Evolutionary conservation across 1,140 invertebrate species (phyloP), one percentile per base, ranked within the genome.

Genomic region (Radopholus similis): DNA sequence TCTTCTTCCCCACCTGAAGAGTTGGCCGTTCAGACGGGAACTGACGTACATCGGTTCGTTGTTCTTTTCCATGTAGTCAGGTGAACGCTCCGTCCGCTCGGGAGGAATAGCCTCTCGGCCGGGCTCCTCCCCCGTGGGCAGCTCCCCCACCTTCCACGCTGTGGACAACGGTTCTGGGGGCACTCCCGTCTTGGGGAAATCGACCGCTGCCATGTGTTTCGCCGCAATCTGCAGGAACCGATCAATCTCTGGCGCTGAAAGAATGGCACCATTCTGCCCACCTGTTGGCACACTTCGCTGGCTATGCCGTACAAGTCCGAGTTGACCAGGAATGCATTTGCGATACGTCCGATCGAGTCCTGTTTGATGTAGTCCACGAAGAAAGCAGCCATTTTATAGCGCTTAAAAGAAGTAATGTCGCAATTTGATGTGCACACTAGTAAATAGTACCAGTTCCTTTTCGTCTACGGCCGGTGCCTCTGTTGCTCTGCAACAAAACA

Each of bases 11-110:
- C 37, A 60, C 60, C 77, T 40, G 57, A 76, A 83, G n/a, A 82
- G 57, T 9, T 66, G 60, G 3, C 80, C 80, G 34, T 83, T 75
- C 23, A 80, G 53, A 9, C 73, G 74, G 3, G 60, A 60, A 9
- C 71, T 75, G 18, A 70, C 47, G 49, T 63, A n/a, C 23, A 64
- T 72, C 4, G 77, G 66, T 6, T 73, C 71, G 28, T 76, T 56
- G 13, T 72, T 67, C 37, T 80, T 80, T 44, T 82, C 75, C 77
- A 81, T 80, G 44, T 74, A 82, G 44, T 82, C 82, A 1, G 80
- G 80, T 23, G 74, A 75, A 9, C 72, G 37, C 21, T 69, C 58
- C 15, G 73, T 42, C 11, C 62, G 44, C 32, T 77, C 74, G 34
- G 72, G 49, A 8, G 56, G 55, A 26, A 69, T 44, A 26, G 59